phyloP scores from a whole-genome alignment of 2,113 vertebrate species.

The Pterocles gutturalis region DNA sequence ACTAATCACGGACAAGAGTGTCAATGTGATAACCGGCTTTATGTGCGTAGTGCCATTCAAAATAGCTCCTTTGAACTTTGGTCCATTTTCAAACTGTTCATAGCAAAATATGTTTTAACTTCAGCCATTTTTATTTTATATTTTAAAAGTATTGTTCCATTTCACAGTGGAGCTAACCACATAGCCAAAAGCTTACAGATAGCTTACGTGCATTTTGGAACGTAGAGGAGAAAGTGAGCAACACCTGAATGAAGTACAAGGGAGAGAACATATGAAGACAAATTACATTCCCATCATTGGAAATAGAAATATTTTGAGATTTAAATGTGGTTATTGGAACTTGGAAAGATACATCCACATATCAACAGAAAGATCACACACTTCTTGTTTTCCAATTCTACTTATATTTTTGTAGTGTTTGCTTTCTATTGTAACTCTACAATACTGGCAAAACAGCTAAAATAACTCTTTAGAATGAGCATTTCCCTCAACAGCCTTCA shows the following conservation, averaged over 20 bases:
- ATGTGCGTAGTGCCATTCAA: not conserved
- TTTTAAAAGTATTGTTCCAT: not conserved
- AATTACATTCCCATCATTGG: conserved; percentile 46
- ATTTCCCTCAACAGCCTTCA: not conserved
- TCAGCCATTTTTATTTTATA: not conserved
- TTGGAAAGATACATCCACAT: not conserved
- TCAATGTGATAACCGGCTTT: conserved; percentile 34
- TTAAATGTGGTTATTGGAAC: not conserved
- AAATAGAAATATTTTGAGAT: conserved; percentile 46
- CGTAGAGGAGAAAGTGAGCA: conserved; percentile 30
- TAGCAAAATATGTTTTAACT: conserved; percentile 9
- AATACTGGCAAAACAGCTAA: not conserved
- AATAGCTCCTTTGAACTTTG: not conserved
- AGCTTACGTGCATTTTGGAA: not conserved
- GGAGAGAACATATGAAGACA: conserved; percentile 3
- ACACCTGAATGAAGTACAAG: not conserved
- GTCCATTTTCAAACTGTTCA: not conserved
- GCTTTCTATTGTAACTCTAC: not conserved
- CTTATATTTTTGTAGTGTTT: not conserved
- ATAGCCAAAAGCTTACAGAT: not conserved
- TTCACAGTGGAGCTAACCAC: not conserved
- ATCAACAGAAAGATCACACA: not conserved
- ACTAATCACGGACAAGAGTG: not conserved
- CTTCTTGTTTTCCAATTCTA: not conserved
- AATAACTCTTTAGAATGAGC: not conserved